These are phyloP conservation scores for Girardinus metallicus DNA, from an alignment of 2,797 vertebrate genomes.

Conservation along the genomic window DNA sequence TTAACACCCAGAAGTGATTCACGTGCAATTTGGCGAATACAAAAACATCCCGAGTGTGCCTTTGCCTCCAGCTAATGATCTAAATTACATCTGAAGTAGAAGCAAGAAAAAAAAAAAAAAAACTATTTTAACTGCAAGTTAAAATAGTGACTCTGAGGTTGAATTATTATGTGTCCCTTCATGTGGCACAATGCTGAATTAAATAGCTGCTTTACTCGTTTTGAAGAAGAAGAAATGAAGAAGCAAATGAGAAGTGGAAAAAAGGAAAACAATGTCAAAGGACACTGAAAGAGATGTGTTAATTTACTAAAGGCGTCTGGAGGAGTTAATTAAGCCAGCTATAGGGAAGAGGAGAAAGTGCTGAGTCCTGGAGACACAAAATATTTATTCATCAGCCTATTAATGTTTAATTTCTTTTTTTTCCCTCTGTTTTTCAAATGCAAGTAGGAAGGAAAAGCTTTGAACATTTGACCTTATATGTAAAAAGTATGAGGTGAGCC, in stretches of 20 bases:
- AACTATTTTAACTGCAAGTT: constrained; percentile 69
- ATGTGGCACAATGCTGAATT: constrained; percentile 46
- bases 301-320: constrained; percentile 75
- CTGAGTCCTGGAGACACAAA: constrained; percentile 79
- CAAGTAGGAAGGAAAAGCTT: constrained; percentile 68
- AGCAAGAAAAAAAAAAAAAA: neutral
- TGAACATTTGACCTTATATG: constrained; percentile 82
- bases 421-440: constrained; percentile 66
- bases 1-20: constrained; percentile 42
- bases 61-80: constrained; percentile 55
- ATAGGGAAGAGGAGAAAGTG: constrained; percentile 68
- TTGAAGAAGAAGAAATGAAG: constrained; percentile 31
- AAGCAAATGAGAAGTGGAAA: neutral
- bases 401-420: constrained; percentile 77
- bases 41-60: constrained; percentile 57
- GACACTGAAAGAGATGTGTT: constrained; percentile 74
- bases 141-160: constrained; percentile 71
- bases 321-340: constrained; percentile 79
- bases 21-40: constrained; percentile 54
- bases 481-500: constrained; percentile 73
- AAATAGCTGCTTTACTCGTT: constrained; percentile 58
- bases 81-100: constrained; percentile 50
- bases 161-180: constrained; percentile 63
- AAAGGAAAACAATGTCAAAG: constrained; percentile 55
- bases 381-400: constrained; percentile 82